A percentile compares a stretch with the other conserved stretches of the same genome.
Conservation (phyloP, 2,113 vertebrate genomes). For the Nesoenas mayeri region DNA sequence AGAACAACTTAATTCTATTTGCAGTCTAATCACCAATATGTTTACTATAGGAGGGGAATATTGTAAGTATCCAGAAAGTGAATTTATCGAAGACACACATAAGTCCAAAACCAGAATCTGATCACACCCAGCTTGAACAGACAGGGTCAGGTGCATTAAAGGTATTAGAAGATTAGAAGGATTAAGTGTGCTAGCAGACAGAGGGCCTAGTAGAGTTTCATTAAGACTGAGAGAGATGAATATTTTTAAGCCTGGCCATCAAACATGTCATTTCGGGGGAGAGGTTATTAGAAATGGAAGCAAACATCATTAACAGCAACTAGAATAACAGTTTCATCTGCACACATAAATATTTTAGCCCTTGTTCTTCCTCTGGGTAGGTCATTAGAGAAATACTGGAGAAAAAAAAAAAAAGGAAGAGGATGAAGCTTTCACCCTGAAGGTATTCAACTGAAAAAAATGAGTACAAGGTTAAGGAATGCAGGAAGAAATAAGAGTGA, state of each 20-base stretch:
- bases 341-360: conserved; percentile 55
- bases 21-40: not conserved
- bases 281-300: conserved; percentile 41
- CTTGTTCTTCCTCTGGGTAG: not conserved
- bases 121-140: not conserved
- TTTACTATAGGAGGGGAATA: not conserved
- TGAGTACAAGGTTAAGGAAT: not conserved
- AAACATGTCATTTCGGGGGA: conserved; percentile 40
- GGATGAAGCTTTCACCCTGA: not conserved
- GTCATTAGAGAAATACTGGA: not conserved
- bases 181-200: conserved; percentile 44
- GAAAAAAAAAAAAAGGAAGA: not conserved
- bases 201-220: conserved; percentile 20
- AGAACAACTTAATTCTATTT: conserved; percentile 34
- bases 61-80: not conserved
- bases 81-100: not conserved
- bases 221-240: conserved; percentile 57
- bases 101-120: conserved; percentile 20
- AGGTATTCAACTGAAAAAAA: not conserved
- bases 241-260: conserved; percentile 45
- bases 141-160: conserved; percentile 25
- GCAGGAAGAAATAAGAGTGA: not conserved
- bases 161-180: conserved; percentile 36
- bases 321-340: conserved; percentile 27
- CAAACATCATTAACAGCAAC: conserved; percentile 47